Evolutionary conservation across 2,888 invertebrate species (phyloP), one percentile per base, ranked within the genome.

Genomic region (Andrena flavipes): DNA sequence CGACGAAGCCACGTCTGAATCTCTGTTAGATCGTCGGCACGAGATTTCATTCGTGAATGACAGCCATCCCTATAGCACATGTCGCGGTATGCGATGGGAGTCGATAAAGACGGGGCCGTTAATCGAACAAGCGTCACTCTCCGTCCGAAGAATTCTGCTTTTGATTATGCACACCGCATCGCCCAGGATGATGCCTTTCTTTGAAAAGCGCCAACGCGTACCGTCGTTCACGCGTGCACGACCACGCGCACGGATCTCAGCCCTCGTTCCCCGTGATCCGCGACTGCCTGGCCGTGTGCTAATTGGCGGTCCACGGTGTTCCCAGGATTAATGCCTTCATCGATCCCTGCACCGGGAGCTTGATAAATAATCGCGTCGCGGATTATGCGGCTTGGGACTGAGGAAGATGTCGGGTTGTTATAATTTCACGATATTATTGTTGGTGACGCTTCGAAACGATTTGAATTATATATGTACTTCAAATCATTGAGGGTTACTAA

Each of bases 81-180:
- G 78, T 75, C 74, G 77, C 69, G 69, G 83, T 75, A 82, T 87
- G 82, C 80, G 87, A 85, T 85, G 82, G 76, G 76, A 76, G 62
- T 79, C 80, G 85, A 87, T 85, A 87, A 87, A 79, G 81, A 62
- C 72, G 49, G 71, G 64, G 64, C 72, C 67, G 77, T 80, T 86
- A 86, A 86, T 86, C 86, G 87, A 86, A 86, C 86, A 84, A 82
- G 85, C 87, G 63, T 64, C 83, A 62, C 79, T 83, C 84, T 79
- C 60, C 60, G 35, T 8, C 68, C 48, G 71, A 30, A 60, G 79
- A 54, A 84, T 84, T 79, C 83, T 82, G 75, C 83, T 84, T 78
- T 84, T 76, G 84, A 84, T 84, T 79, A 84, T 84, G 79, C 79
- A 76, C 76, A 65, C 76, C 65, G 78, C 84, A 72, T 76, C 84